A percentile compares a stretch with the other conserved stretches of the same genome.
Evolutionary conservation across 2,113 vertebrate genomes (phyloP).

Genomic region (Eolophus roseicapilla): DNA sequence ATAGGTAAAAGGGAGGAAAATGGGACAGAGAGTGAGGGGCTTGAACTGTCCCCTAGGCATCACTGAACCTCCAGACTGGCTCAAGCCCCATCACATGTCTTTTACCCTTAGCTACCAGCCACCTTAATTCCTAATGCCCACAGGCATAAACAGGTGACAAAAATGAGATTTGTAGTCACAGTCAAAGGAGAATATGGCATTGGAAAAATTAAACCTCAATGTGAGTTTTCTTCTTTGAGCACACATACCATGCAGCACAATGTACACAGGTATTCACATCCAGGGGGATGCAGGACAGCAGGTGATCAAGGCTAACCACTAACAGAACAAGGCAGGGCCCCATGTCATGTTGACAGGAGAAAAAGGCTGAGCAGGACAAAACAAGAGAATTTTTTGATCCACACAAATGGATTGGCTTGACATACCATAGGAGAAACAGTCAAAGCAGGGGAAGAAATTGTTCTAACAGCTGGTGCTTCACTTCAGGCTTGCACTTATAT

Average conservation of each 20-base stretch:
- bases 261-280: not conserved
- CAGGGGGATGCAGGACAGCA: not conserved
- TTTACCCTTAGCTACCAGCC: not conserved
- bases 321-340: not conserved
- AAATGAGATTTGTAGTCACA: not conserved
- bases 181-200: not conserved
- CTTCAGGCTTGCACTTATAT: not conserved
- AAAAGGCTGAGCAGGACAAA: not conserved
- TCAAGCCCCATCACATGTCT: fast-evolving
- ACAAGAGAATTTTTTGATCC: not conserved
- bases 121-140: not conserved
- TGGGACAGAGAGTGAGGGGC: not conserved
- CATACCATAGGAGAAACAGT: not conserved
- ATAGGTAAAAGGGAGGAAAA: not conserved
- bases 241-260: not conserved
- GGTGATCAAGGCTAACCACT: not conserved
- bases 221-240: not conserved
- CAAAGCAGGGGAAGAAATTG: not conserved
- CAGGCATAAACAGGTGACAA: not conserved
- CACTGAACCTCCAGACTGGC: not conserved
- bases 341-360: fast-evolving
- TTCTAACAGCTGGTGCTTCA: not conserved
- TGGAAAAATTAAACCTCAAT: not conserved
- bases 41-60: not conserved
- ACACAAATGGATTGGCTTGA: not conserved